Evolutionary conservation across 2,797 vertebrate genomes (phyloP).

Genomic region (Eulemur rubriventer): DNA sequence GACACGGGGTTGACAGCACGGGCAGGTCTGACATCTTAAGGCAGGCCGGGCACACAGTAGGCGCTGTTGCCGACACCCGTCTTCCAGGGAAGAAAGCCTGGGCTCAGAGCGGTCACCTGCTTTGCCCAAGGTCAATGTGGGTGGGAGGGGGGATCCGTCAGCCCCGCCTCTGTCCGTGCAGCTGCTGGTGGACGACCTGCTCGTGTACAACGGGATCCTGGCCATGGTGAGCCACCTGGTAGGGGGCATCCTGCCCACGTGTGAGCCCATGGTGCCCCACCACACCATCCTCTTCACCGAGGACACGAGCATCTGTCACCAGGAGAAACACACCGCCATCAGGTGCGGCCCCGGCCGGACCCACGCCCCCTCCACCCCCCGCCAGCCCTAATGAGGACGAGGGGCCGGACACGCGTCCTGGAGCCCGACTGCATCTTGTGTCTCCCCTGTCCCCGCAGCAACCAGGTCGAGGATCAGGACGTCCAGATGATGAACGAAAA

Average conservation of each 20-base stretch:
- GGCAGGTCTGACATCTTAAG: accelerated
- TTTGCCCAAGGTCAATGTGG: accelerated
- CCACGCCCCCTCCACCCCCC: accelerated
- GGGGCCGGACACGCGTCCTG: not conserved
- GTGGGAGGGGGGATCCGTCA: accelerated
- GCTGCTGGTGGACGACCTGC: conserved; percentile 96
- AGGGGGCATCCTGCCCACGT: conserved; percentile 94
- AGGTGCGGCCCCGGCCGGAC: conserved; percentile 85
- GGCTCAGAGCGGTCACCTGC: not conserved
- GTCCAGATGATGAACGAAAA: conserved; percentile 98
- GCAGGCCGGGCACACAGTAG: accelerated
- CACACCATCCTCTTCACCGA: conserved; percentile 97
- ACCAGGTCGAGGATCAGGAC: conserved; percentile 94
- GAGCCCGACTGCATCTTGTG: not conserved
- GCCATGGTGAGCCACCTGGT: conserved; percentile 89
- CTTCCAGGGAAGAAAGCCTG: not conserved
- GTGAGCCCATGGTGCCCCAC: conserved; percentile 91
- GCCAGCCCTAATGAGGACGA: not conserved
- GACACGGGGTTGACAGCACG: not conserved
- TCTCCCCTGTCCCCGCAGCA: conserved; percentile 85
- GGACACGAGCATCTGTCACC: conserved; percentile 87
- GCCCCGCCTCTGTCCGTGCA: not conserved
- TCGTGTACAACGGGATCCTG: conserved; percentile 96
- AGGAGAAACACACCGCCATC: conserved; percentile 90
- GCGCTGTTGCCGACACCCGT: accelerated